phyloP scores from a whole-genome alignment of 1,140 invertebrate genomes.

The Caenorhabditis tropicalis region DNA sequence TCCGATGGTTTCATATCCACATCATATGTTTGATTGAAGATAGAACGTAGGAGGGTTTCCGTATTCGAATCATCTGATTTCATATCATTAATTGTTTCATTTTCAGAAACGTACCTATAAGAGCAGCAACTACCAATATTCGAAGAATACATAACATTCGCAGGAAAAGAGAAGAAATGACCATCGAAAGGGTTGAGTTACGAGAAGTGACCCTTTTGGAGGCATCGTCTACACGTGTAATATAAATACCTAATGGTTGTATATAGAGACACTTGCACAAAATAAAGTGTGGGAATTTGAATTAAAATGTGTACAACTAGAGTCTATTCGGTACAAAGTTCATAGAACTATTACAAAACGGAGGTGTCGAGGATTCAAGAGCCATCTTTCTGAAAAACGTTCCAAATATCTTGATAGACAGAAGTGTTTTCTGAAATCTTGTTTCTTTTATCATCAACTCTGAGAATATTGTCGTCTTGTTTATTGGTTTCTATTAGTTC shows the following conservation, averaged over 20 bases:
- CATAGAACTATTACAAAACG: neutral
- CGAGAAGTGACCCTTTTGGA: neutral
- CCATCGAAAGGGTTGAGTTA: constrained; percentile 11
- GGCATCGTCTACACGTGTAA: neutral
- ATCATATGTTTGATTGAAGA: constrained; percentile 16
- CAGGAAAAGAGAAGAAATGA: neutral
- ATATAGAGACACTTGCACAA: neutral
- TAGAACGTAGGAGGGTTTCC: neutral
- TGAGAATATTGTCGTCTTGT: no score
- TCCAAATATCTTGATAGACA: no score
- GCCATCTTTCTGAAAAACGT: no score
- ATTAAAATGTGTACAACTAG: neutral
- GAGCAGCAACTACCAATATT: neutral
- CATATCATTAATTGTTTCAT: neutral
- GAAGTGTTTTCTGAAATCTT: no score
- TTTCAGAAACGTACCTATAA: neutral
- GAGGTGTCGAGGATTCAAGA: no score
- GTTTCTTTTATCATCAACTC: no score
- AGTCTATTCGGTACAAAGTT: neutral
- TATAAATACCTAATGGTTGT: neutral
- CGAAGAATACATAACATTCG: constrained; percentile 4
- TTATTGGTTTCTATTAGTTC: no score
- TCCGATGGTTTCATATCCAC: constrained; percentile 33
- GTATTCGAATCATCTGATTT: neutral
- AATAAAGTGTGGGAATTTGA: constrained; percentile 11